A percentile compares a stretch with the other conserved stretches of the same genome.
Evolutionary conservation across 2,888 invertebrate species (phyloP).

Genomic region (Sinohyriopsis cumingii): DNA sequence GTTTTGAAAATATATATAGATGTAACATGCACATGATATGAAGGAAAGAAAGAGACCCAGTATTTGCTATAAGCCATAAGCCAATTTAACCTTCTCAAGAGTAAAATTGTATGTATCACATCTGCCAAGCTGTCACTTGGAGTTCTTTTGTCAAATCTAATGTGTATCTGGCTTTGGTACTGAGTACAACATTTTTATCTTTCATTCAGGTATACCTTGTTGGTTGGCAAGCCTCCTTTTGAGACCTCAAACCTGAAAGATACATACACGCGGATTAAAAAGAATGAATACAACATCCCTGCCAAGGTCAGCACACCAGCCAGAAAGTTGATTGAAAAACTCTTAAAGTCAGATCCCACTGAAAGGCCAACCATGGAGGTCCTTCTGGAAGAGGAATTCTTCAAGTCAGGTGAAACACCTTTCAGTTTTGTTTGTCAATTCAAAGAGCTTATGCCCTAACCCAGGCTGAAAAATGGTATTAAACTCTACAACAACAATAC

Average conservation of each 20-base stretch:
- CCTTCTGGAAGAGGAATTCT: constrained; percentile 69
- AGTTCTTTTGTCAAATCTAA: too few species aligned
- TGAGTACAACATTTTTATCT: constrained; percentile 1
- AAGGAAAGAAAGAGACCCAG: too few species aligned
- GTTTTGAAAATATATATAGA: too few species aligned
- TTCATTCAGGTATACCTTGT: constrained; percentile 83
- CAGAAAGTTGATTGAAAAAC: constrained; percentile 70
- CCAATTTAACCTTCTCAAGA: too few species aligned
- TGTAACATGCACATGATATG: too few species aligned
- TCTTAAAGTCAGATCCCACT: constrained; percentile 73
- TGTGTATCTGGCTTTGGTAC: too few species aligned
- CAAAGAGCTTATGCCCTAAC: too few species aligned
- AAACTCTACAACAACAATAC: too few species aligned
- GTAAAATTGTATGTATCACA: too few species aligned
- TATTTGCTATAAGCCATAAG: too few species aligned
- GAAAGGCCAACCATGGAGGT: constrained; percentile 73
- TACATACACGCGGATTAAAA: constrained; percentile 94
- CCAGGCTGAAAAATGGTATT: too few species aligned
- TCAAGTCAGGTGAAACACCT: constrained; percentile 57
- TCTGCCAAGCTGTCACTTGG: too few species aligned
- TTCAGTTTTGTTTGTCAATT: not conserved
- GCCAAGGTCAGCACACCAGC: constrained; percentile 63
- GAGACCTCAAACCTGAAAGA: constrained; percentile 96
- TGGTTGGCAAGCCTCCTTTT: constrained; percentile 98
- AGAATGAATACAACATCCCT: constrained; percentile 89